phyloP scores from a whole-genome alignment of 2,888 invertebrate genomes.

The Apamea crenata region DNA sequence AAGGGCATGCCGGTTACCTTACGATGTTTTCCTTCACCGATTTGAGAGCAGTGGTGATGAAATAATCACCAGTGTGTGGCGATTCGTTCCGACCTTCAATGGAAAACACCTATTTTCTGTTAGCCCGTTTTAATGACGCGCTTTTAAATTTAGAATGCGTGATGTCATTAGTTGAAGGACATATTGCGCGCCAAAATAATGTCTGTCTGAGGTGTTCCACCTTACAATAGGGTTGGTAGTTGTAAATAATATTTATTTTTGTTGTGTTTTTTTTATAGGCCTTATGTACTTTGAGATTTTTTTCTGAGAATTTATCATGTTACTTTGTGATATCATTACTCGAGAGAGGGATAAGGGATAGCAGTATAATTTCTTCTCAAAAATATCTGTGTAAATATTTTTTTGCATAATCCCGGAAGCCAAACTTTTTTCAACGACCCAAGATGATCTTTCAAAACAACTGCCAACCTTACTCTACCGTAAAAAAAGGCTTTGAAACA shows the following conservation, averaged over 20 bases:
- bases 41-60: not conserved
- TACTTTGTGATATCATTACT: not conserved
- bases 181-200: slow-evolving; percentile 55
- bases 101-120: slow-evolving; percentile 37
- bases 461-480: slow-evolving; percentile 56
- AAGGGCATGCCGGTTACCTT: not conserved
- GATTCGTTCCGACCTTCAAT: slow-evolving; percentile 25
- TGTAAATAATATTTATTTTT: not conserved
- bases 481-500: slow-evolving; percentile 65
- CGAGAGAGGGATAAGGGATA: not conserved
- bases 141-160: slow-evolving; percentile 56
- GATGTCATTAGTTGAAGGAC: slow-evolving; percentile 59
- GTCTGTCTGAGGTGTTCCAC: slow-evolving; percentile 41
- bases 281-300: not conserved
- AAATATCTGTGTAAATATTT: slow-evolving; percentile 2
- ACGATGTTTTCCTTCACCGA: not conserved
- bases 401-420: slow-evolving; percentile 6
- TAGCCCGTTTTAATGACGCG: slow-evolving; percentile 43
- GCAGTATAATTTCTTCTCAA: not conserved
- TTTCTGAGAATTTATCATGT: no score
- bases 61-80: slow-evolving; percentile 13
- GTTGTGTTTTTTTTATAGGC: not conserved
- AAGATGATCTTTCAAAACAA: slow-evolving; percentile 43
- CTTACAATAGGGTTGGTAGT: slow-evolving; percentile 37
- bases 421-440: not conserved